Evolutionary conservation across 2,888 invertebrate species (phyloP).

Genomic region (Actias luna): DNA sequence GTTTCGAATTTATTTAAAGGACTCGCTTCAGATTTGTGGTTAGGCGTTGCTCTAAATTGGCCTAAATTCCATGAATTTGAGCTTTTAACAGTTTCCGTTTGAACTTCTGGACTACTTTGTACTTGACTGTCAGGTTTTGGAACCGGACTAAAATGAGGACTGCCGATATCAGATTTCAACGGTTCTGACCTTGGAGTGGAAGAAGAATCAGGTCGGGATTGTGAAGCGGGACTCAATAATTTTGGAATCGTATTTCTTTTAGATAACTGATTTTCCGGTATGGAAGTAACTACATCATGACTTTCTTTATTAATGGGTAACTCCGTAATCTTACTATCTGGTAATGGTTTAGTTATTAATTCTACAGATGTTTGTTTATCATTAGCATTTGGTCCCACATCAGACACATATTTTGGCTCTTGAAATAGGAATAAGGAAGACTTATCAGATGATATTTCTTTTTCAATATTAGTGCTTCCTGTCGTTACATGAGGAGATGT

Average conservation of each 20-base stretch:
- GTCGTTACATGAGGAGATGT: conserved; percentile 38
- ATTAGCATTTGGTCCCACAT: conserved; percentile 36
- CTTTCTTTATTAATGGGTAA: conserved; percentile 41
- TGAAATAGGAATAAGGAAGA: conserved; percentile 58
- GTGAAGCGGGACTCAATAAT: conserved; percentile 65
- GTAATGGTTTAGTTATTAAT: conserved; percentile 46
- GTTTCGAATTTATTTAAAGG: conserved; percentile 70
- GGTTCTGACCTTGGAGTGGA: conserved; percentile 70
- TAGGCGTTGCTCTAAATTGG: conserved; percentile 70
- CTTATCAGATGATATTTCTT: conserved; percentile 49
- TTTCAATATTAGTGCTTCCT: conserved; percentile 48
- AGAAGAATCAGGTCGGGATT: conserved; percentile 70
- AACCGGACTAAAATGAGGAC: conserved; percentile 72
- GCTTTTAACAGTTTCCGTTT: conserved; percentile 57
- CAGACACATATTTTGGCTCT: conserved; percentile 65
- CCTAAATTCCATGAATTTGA: conserved; percentile 68
- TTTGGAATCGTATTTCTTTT: conserved; percentile 55
- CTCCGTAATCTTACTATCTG: conserved; percentile 52
- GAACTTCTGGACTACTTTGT: conserved; percentile 70
- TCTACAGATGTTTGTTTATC: conserved; percentile 43
- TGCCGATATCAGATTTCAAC: conserved; percentile 57
- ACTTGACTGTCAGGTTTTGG: conserved; percentile 75
- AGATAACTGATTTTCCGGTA: conserved; percentile 47
- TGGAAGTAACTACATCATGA: conserved; percentile 36
- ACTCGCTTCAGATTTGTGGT: conserved; percentile 74